phyloP scores from a whole-genome alignment of 2,113 vertebrate species.

The Diphyllodes magnificus region DNA sequence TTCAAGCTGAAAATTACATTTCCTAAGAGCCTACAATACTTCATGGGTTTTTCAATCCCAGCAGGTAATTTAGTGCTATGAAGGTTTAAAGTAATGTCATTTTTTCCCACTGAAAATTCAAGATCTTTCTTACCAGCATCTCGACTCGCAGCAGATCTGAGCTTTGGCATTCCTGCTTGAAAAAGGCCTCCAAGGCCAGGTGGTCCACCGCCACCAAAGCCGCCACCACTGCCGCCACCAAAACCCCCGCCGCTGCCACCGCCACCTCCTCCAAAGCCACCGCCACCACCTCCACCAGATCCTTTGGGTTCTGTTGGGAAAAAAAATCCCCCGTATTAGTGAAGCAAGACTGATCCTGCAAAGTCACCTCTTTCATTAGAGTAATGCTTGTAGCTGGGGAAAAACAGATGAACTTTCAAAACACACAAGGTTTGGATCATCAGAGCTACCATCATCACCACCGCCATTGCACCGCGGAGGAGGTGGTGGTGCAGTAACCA shows the following conservation, averaged over 20 bases:
- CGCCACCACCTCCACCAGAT: conserved; percentile 1
- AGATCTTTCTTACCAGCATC: conserved; percentile 72
- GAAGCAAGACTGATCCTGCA: background rate
- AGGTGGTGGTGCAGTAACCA: background rate
- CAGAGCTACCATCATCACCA: background rate
- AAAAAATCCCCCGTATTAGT: background rate
- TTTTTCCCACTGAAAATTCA: background rate
- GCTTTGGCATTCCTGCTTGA: conserved; percentile 92
- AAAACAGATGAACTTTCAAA: background rate
- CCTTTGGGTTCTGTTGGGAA: conserved; percentile 85
- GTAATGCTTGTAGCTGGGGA: background rate
- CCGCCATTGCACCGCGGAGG: background rate
- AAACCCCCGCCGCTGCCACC: conserved; percentile 40
- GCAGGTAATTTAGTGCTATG: background rate
- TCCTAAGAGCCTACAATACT: background rate
- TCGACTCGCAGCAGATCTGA: conserved; percentile 81
- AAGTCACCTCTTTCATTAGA: background rate
- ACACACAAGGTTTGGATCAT: background rate
- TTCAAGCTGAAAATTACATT: background rate
- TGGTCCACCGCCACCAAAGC: conserved; percentile 60
- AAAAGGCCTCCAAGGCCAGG: conserved; percentile 91
- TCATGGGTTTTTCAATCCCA: background rate
- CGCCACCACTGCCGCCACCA: conserved; percentile 16
- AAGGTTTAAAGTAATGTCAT: background rate
- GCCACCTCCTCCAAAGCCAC: conserved; percentile 60